Base-by-base conservation (phyloP, 2,113 vertebrate genomes). In the Passer montanus region DNA sequence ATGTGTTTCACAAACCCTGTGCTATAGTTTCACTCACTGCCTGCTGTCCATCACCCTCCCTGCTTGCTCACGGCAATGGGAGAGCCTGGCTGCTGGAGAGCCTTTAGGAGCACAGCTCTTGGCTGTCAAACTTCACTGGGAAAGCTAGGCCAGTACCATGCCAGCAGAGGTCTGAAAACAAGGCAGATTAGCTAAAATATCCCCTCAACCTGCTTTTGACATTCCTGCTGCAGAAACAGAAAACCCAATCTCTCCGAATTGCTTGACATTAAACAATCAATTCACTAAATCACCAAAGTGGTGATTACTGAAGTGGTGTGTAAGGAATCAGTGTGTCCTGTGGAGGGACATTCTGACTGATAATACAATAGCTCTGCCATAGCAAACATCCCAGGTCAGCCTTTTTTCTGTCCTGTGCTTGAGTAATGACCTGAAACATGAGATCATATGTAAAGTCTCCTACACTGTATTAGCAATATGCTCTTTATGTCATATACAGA, bases 271-370 rank as follows among this genome's bases (percentile, higher is more conserved):
- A 49, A 93, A 84, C 23, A 46, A 86, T 26, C 22, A 28, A 43
- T 62, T 77, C 26, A 59, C 58, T 67, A 78, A 50, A 91, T 63
- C 33, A 70, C 17, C 0, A 0, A 31, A 53, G 55, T 1, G 0
- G 50, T 2, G 0, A 91, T 62, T 12, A 62, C 19, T 1, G 3
- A 64, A 49, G 41, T 3, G 1, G 41, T 3, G 0, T 20, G 15
- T 11, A 77, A 95, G 73, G 35, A 89, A 70, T 7, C 28, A 67
- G 0, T 0, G 1, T 30, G 30, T 19, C 30, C 30, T 20, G 3
- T 0, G 1, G 50, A 74, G 22, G 41, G 10, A 84, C 46, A 10
- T 43, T 50, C 44, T 74, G 39, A 64, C 11, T 19, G 49, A 70
- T 55, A 87, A 69, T 19, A 4, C 39, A 62, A 67, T 1, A 74